Evolutionary conservation across 2,888 invertebrate genomes (phyloP).

Genomic region (Biston stratarius): DNA sequence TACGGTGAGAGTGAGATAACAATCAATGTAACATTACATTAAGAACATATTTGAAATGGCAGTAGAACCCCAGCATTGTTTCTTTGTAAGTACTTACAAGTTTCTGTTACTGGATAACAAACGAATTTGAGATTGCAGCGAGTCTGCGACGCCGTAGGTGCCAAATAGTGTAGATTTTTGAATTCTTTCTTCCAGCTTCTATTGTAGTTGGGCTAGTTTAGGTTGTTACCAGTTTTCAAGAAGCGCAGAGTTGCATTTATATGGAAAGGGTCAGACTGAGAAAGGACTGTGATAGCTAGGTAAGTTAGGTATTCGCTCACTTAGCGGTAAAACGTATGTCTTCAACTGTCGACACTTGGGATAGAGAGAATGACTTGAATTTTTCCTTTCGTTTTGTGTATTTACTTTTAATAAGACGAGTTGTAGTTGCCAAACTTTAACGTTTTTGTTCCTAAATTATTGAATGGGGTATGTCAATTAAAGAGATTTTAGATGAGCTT

Average conservation of each 20-base stretch:
- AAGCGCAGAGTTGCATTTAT: conserved; percentile 82
- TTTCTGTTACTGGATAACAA: conserved; percentile 50
- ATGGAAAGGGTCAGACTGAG: conserved; percentile 85
- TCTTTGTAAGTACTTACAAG: conserved; percentile 69
- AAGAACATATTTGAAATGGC: too few species aligned
- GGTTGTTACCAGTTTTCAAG: conserved; percentile 83
- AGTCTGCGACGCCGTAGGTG: conserved; percentile 77
- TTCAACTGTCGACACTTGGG: conserved; percentile 64
- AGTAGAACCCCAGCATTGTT: conserved; percentile 54
- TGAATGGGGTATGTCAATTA: conserved; percentile 41
- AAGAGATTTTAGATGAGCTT: conserved; percentile 13
- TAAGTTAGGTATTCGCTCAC: conserved; percentile 84
- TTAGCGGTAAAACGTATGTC: conserved; percentile 78
- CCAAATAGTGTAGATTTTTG: conserved; percentile 80
- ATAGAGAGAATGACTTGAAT: conserved; percentile 63
- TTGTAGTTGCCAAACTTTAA: conserved; percentile 55
- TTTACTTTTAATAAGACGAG: conserved; percentile 55
- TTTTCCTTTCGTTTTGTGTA: conserved; percentile 48
- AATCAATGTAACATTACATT: too few species aligned
- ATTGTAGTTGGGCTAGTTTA: conserved; percentile 78
- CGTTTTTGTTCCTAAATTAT: conserved; percentile 52
- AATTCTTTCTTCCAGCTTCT: conserved; percentile 75
- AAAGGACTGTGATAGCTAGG: conserved; percentile 86
- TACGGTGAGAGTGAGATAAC: too few species aligned
- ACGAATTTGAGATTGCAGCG: conserved; percentile 56